Conservation (phyloP, 2,888 invertebrate species). For the Eilema depressum region DNA sequence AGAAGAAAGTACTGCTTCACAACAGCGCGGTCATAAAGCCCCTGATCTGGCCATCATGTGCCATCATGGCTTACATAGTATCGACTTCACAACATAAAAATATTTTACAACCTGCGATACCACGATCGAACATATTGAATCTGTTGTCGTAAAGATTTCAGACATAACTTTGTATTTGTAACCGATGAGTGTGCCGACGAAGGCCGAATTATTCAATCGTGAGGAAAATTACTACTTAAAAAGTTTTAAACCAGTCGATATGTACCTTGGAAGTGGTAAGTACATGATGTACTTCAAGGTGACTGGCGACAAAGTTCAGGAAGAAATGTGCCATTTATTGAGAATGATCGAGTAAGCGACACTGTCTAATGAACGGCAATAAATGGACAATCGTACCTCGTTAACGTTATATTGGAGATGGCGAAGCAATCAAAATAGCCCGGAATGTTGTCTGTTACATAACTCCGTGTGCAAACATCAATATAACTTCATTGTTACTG, state of each 20-base stretch:
- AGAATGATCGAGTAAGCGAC: constrained; percentile 24
- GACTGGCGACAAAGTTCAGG: constrained; percentile 29
- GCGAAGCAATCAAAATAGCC: constrained; percentile 39
- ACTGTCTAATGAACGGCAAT: constrained; percentile 45
- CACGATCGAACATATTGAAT: background rate
- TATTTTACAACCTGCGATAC: constrained; percentile 26
- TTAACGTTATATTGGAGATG: constrained; percentile 42
- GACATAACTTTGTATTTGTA: constrained; percentile 2
- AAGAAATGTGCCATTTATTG: constrained; percentile 44
- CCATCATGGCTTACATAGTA: background rate
- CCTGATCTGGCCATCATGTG: constrained; percentile 21
- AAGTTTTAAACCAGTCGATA: constrained; percentile 15
- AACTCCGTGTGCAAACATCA: background rate
- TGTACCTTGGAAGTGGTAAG: constrained; percentile 7
- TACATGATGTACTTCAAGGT: constrained; percentile 24
- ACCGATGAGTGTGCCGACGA: constrained; percentile 17
- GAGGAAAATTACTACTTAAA: constrained; percentile 25
- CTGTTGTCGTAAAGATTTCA: constrained; percentile 4
- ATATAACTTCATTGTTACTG: constrained; percentile 19
- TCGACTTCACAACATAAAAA: constrained; percentile 24
- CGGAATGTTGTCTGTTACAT: constrained; percentile 17
- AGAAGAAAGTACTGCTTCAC: constrained; percentile 13
- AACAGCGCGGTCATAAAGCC: constrained; percentile 19
- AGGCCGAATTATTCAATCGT: constrained; percentile 23
- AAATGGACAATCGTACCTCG: constrained; percentile 49